Evolutionary conservation across 2,888 invertebrate genomes (phyloP).

Genomic region (Syritta pipiens): DNA sequence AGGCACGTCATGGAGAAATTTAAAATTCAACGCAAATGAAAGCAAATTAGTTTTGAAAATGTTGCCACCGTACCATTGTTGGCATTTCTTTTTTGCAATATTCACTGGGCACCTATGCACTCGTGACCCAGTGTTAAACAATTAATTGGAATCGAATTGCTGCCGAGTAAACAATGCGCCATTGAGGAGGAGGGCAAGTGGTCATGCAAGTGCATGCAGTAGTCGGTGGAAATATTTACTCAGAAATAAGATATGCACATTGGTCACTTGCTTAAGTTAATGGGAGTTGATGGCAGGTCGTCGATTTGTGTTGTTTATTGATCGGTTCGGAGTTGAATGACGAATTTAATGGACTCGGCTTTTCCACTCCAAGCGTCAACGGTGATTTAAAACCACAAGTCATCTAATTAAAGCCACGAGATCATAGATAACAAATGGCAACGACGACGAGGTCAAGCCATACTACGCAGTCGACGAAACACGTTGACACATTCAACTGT

Average conservation of each 20-base stretch:
- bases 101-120: neutral
- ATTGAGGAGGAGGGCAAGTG: slow-evolving; percentile 5
- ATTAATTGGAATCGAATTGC: slow-evolving; percentile 26
- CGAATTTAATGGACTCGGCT: too few relatives aligned
- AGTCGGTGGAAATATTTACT: slow-evolving; percentile 12
- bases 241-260: slow-evolving; percentile 19
- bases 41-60: slow-evolving; percentile 2
- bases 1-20: neutral
- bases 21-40: slow-evolving; percentile 34
- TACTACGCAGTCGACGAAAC: too few relatives aligned
- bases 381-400: too few relatives aligned
- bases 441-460: too few relatives aligned
- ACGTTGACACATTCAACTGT: too few relatives aligned
- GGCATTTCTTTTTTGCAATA: slow-evolving; percentile 8
- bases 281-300: neutral
- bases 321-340: slow-evolving; percentile 57
- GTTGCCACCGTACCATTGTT: neutral
- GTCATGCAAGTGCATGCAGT: neutral
- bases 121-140: slow-evolving; percentile 8
- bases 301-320: slow-evolving; percentile 1
- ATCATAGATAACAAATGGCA: too few relatives aligned
- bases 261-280: slow-evolving; percentile 13
- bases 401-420: too few relatives aligned
- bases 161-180: slow-evolving; percentile 26
- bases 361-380: too few relatives aligned